Base-by-base conservation (phyloP, 1,140 invertebrate species). In the Araneus ventricosus region DNA sequence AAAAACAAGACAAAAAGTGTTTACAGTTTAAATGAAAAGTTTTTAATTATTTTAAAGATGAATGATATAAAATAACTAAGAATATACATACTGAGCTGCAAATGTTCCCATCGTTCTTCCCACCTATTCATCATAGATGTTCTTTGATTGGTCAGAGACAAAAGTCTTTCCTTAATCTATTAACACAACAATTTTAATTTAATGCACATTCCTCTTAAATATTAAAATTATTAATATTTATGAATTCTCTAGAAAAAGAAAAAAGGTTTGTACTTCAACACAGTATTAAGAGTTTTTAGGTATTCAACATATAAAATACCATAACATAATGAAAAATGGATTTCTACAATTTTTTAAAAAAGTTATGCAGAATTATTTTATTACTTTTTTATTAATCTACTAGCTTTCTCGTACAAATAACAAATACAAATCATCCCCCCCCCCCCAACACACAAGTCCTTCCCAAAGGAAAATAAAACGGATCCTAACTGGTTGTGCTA, bases 61-160 rank as follows among this genome's bases (percentile, higher is more conserved):
- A 84, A 52, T n/a, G 34, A 14, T 10, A 27, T 45, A 24, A 20
- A 52, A 85, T 70, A 67, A 24, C n/a, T 61, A n/a, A 22, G 75
- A 63, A 79, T 41, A n/a, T n/a, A 92, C 97, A 97, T 95, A 98
- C 98, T 99, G 90, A 99, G 97, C 95, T 99, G 98, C 85, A 99
- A 96, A 95, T 99, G 98, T 96, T 99, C 98, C 98, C 98, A 99
- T 96, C 99, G 97, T 96, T 99, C 98, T 95, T 99, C 98, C 99
- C 99, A 99, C 95, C 99, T 97, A 94, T 99, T 97, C 93, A 99
- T 96, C 96, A 99, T 97, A 7, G 98, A 97, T 94, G 98, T 98
- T 94, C 98, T 97, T 95, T 99, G 98, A 95, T 99, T 98, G 93
- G 97, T 99, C 67, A 99, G 96, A 85, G 97, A 97, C 85, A 98